These are phyloP conservation scores for Amphiprion ocellaris DNA, from an alignment of 2,113 vertebrate genomes.

Conservation along the genomic window DNA sequence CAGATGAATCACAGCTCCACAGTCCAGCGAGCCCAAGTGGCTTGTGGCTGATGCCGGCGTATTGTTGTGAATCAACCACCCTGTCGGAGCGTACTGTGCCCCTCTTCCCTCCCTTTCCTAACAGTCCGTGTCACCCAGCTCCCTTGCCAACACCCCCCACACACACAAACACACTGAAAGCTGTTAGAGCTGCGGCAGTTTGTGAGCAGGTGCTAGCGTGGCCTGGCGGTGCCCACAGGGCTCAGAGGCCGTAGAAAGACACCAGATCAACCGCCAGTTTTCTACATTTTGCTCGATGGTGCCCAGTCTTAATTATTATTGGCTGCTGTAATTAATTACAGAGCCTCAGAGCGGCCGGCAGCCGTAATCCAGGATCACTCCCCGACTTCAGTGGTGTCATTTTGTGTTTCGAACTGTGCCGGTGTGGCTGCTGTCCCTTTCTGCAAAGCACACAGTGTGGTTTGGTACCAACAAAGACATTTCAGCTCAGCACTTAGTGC, in stretches of 20 bases:
- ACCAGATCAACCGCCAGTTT: slow-evolving; percentile 58
- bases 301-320: slow-evolving; percentile 71
- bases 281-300: slow-evolving; percentile 44
- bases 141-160: slow-evolving; percentile 43
- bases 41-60: slow-evolving; percentile 41
- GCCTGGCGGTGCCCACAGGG: slow-evolving; percentile 45
- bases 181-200: slow-evolving; percentile 58
- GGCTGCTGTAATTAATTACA: slow-evolving; percentile 74
- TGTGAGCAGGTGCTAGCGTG: slow-evolving; percentile 70
- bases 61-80: slow-evolving; percentile 64
- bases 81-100: slow-evolving; percentile 32
- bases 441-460: background rate
- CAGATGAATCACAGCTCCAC: slow-evolving; percentile 51
- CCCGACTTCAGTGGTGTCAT: slow-evolving; percentile 37
- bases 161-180: slow-evolving; percentile 47
- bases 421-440: background rate
- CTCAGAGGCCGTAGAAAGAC: slow-evolving; percentile 48
- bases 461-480: background rate
- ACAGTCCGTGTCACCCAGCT: slow-evolving; percentile 55
- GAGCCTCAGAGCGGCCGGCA: slow-evolving; percentile 39
- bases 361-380: slow-evolving; percentile 57
- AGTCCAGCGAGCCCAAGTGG: slow-evolving; percentile 39
- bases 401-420: slow-evolving; percentile 23
- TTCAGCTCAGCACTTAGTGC: slow-evolving; percentile 2
- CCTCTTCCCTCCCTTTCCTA: slow-evolving; percentile 51